phyloP scores from a whole-genome alignment of 2,113 vertebrate species.

The Mastomys coucha region DNA sequence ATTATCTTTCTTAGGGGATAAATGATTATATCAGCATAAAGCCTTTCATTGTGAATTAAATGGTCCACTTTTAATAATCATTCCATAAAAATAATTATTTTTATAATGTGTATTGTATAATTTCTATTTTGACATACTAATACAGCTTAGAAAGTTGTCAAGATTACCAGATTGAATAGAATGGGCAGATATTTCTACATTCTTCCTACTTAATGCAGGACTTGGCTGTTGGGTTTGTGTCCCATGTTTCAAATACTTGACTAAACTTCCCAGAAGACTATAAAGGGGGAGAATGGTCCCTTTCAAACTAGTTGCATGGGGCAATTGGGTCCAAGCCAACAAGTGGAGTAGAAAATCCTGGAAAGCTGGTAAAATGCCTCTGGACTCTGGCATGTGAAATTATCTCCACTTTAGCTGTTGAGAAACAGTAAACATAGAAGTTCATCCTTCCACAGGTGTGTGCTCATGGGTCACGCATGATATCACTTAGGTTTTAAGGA shows the following conservation, averaged over 20 bases:
- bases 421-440: not conserved
- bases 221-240: not conserved
- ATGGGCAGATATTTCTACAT: not conserved
- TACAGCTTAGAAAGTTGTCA: constrained; percentile 14
- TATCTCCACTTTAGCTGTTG: constrained; percentile 30
- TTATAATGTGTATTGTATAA: not conserved
- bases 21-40: not conserved
- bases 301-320: not conserved
- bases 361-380: not conserved
- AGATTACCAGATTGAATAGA: not conserved
- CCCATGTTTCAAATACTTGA: not conserved
- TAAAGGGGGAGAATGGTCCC: not conserved
- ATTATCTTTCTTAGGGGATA: not conserved
- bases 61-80: not conserved
- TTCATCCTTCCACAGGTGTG: not conserved
- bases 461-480: not conserved
- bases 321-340: not conserved
- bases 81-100: not conserved
- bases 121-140: constrained; percentile 21
- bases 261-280: constrained; percentile 1
- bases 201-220: not conserved
- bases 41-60: not conserved
- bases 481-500: not conserved
- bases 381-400: not conserved
- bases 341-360: not conserved